These are phyloP conservation scores for Drosophila maculinotata DNA, from an alignment of 2,888 invertebrate species.

Conservation along the genomic window DNA sequence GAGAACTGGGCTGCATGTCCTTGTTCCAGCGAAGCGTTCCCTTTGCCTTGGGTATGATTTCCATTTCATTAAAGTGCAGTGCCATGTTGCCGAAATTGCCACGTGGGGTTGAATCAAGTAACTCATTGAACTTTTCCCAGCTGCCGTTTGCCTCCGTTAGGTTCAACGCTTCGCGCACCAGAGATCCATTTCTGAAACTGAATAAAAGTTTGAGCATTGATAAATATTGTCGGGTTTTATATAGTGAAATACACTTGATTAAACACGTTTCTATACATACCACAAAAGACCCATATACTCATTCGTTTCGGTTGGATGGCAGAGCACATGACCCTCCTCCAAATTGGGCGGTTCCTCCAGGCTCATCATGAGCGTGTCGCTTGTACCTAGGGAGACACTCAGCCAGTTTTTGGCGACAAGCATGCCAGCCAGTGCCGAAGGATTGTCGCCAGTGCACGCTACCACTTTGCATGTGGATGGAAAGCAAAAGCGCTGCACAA, in stretches of 20 bases:
- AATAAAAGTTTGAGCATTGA: too few species aligned
- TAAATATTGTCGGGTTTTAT: too few species aligned
- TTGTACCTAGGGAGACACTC: conserved; percentile 96
- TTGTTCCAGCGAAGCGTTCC: conserved; percentile 90
- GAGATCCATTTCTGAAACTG: conserved; percentile 96
- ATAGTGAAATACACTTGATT: too few species aligned
- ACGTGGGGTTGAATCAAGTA: conserved; percentile 92
- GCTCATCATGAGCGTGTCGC: conserved; percentile 95
- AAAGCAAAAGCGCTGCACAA: conserved; percentile 94
- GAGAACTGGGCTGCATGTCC: conserved; percentile 84
- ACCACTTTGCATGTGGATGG: conserved; percentile 91
- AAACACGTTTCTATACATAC: conserved; percentile 84
- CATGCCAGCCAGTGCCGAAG: conserved; percentile 94
- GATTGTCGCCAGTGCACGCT: conserved; percentile 98
- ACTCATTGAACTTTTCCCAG: conserved; percentile 94
- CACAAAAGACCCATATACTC: conserved; percentile 96
- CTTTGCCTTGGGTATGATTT: conserved; percentile 88
- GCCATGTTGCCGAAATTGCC: conserved; percentile 96
- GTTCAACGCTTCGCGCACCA: conserved; percentile 93
- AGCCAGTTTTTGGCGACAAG: conserved; percentile 92
- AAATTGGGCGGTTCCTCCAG: conserved; percentile 89
- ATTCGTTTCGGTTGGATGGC: conserved; percentile 92
- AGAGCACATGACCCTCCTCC: conserved; percentile 93
- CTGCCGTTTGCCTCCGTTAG: conserved; percentile 90
- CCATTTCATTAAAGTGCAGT: conserved; percentile 86